Conservation (phyloP, 2,888 invertebrate species). For the Dolichopus griseipennis region DNA sequence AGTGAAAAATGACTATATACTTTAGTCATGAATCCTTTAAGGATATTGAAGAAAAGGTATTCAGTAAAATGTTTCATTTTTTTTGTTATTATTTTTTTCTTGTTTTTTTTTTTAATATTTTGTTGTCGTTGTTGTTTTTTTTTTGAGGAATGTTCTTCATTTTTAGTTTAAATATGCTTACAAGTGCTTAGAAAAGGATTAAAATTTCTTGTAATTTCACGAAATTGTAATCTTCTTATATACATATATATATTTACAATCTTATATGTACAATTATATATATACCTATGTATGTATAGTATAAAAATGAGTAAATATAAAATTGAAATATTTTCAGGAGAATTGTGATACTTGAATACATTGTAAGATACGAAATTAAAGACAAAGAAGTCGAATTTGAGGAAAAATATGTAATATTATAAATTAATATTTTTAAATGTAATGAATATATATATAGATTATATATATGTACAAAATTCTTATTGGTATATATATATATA, state of each 20-base stretch:
- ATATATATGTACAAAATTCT: too few relatives aligned
- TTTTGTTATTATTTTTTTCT: background rate
- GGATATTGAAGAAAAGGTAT: conserved; percentile 3
- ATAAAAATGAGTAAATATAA: background rate
- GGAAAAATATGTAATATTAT: too few relatives aligned
- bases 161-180: conserved; percentile 4
- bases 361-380: too few relatives aligned
- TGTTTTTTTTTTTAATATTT: background rate
- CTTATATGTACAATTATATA: background rate
- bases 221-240: conserved; percentile 2
- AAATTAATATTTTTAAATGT: too few relatives aligned
- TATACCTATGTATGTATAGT: background rate
- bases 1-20: background rate
- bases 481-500: too few relatives aligned
- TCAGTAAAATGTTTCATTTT: background rate
- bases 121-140: background rate
- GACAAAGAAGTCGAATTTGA: too few relatives aligned
- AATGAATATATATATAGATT: too few relatives aligned
- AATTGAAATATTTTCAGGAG: too few relatives aligned
- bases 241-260: background rate
- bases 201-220: background rate
- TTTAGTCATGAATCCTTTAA: background rate
- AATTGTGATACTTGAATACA: too few relatives aligned
- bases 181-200: conserved; percentile 4
- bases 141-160: conserved; percentile 1